Percentiles rank a stretch among this genome's conserved stretches.
phyloP scores from a whole-genome alignment of 2,888 invertebrate species.

The Ophioninae sp. region DNA sequence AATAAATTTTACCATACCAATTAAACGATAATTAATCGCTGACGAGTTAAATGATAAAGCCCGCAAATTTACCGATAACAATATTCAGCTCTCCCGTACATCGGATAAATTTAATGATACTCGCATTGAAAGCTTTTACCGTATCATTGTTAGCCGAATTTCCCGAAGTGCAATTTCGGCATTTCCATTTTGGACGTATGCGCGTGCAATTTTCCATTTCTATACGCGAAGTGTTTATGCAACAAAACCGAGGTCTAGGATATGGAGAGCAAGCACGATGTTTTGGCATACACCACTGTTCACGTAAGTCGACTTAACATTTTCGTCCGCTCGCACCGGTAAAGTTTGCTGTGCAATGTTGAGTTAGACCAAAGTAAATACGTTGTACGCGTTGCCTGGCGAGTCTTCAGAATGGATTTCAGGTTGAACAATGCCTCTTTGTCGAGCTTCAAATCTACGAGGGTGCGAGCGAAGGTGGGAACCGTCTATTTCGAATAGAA shows the following conservation, averaged over 20 bases:
- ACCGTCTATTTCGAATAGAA: background rate
- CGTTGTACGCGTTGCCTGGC: conserved; percentile 46
- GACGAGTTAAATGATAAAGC: conserved; percentile 6
- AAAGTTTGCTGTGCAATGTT: conserved; percentile 69
- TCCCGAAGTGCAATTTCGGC: conserved; percentile 34
- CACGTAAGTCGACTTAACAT: conserved; percentile 1
- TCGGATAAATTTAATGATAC: background rate
- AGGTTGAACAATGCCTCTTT: conserved; percentile 76
- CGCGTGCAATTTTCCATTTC: background rate
- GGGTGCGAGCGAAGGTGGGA: background rate
- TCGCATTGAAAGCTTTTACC: conserved; percentile 10
- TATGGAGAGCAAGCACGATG: conserved; percentile 11
- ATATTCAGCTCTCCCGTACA: background rate
- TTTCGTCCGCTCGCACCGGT: conserved; percentile 17
- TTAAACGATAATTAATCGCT: conserved; percentile 5
- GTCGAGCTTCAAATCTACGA: conserved; percentile 59
- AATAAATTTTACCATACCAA: background rate
- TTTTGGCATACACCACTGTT: conserved; percentile 14
- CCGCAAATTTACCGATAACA: background rate
- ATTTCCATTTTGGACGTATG: conserved; percentile 27
- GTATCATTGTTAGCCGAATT: conserved; percentile 27
- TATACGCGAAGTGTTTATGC: background rate
- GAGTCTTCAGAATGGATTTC: conserved; percentile 69
- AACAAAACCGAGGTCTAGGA: conserved; percentile 5
- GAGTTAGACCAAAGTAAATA: conserved; percentile 77